A percentile compares a stretch with the other conserved stretches of the same genome.
Evolutionary conservation across 2,888 invertebrate genomes (phyloP).

Genomic region (Celastrina argiolus): DNA sequence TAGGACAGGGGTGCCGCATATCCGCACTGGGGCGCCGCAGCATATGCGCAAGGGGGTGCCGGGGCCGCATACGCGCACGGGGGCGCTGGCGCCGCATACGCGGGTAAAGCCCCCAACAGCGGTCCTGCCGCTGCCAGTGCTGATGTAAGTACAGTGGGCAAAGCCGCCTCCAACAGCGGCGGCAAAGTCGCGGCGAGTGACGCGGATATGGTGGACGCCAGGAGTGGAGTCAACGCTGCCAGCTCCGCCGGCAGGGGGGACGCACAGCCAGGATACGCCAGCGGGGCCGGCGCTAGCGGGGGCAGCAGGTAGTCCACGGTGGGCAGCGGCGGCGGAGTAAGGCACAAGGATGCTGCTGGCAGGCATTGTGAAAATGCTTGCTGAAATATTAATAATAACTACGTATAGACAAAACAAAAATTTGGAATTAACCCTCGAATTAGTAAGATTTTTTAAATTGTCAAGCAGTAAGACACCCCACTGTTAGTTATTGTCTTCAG

Average conservation of each 20-base stretch:
- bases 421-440: too few relatives aligned
- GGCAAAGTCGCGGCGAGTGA: slow-evolving; percentile 39
- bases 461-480: too few relatives aligned
- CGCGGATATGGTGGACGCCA: slow-evolving; percentile 35
- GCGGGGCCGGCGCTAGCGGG: slow-evolving; percentile 25
- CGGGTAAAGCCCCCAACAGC: slow-evolving; percentile 37
- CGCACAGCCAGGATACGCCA: slow-evolving; percentile 24
- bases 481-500: not conserved
- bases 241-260: slow-evolving; percentile 27
- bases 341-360: slow-evolving; percentile 32
- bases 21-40: slow-evolving; percentile 24
- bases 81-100: slow-evolving; percentile 33
- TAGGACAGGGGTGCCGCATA: slow-evolving; percentile 23
- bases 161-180: slow-evolving; percentile 40
- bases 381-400: slow-evolving; percentile 27
- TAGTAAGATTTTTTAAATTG: too few relatives aligned
- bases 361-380: slow-evolving; percentile 35
- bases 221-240: slow-evolving; percentile 32
- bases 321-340: slow-evolving; percentile 35
- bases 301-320: slow-evolving; percentile 37
- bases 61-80: slow-evolving; percentile 21
- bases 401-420: too few relatives aligned
- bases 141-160: slow-evolving; percentile 48
- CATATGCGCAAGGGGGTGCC: not conserved
- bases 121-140: slow-evolving; percentile 47